A percentile compares a stretch with the other conserved stretches of the same genome.
These are phyloP conservation scores for Leptosomus discolor DNA, from an alignment of 2,113 vertebrate species.

Conservation along the genomic window DNA sequence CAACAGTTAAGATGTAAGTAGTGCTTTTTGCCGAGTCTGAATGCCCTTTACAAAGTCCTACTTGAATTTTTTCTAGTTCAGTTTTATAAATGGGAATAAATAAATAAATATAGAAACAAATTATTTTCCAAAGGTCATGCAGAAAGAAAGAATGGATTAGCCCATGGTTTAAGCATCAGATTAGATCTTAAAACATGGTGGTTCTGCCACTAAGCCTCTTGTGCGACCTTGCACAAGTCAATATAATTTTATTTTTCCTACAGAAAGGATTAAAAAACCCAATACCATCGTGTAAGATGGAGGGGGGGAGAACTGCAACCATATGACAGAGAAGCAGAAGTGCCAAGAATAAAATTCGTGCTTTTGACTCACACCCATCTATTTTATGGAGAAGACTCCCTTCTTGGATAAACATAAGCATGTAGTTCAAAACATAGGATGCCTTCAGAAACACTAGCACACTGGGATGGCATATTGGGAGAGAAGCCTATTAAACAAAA, in stretches of 20 bases:
- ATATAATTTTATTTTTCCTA: not conserved
- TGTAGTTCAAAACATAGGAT: not conserved
- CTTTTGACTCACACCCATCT: not conserved
- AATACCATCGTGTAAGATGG: not conserved
- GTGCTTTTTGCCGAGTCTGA: not conserved
- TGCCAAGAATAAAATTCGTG: not conserved
- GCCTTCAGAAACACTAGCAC: not conserved
- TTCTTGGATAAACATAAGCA: not conserved
- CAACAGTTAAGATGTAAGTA: not conserved
- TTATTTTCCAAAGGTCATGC: not conserved
- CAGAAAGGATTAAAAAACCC: not conserved
- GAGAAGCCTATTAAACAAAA: slow-evolving; percentile 3
- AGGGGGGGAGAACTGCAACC: not conserved
- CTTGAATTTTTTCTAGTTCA: not conserved
- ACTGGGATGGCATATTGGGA: not conserved
- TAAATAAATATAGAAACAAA: not conserved
- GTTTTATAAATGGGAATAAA: not conserved
- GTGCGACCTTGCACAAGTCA: not conserved
- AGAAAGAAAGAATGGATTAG: not conserved
- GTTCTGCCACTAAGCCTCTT: not conserved
- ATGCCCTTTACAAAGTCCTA: not conserved
- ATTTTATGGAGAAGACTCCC: not conserved
- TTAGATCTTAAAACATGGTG: not conserved
- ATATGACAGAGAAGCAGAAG: not conserved
- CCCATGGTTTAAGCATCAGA: not conserved